Percentiles rank a stretch among this genome's conserved stretches.
Evolutionary conservation across 2,113 vertebrate species (phyloP).

Genomic region (Chrysochloris asiatica): DNA sequence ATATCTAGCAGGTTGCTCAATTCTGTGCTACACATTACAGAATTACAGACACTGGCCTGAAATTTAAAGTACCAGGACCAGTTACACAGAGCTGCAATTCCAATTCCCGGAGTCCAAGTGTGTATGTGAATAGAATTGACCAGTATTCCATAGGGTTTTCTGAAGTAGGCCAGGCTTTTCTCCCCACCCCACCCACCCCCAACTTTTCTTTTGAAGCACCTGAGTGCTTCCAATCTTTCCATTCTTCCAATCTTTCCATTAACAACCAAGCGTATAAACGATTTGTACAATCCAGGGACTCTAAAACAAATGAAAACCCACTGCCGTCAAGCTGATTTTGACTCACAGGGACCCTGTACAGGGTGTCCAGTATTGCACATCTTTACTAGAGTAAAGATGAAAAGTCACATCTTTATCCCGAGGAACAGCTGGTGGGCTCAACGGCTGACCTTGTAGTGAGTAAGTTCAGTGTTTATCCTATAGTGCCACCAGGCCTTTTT

Average conservation of each 20-base stretch:
- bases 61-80: fast-evolving
- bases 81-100: not conserved
- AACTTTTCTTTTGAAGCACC: not conserved
- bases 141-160: not conserved
- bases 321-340: no score
- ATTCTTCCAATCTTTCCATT: not conserved
- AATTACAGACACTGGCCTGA: not conserved
- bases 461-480: no score
- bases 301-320: no score
- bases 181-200: fast-evolving
- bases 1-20: not conserved
- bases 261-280: no score
- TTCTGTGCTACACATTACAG: fast-evolving
- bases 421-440: no score
- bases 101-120: not conserved
- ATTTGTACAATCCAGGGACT: not conserved
- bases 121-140: not conserved
- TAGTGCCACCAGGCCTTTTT: no score
- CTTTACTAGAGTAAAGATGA: no score
- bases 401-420: no score
- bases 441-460: no score
- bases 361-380: no score
- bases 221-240: not conserved
- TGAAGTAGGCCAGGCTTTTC: not conserved
- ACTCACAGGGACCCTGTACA: no score